Evolutionary conservation across 2,888 invertebrate species (phyloP), one percentile per base, ranked within the genome.

Genomic region (Eupithecia tripunctaria): DNA sequence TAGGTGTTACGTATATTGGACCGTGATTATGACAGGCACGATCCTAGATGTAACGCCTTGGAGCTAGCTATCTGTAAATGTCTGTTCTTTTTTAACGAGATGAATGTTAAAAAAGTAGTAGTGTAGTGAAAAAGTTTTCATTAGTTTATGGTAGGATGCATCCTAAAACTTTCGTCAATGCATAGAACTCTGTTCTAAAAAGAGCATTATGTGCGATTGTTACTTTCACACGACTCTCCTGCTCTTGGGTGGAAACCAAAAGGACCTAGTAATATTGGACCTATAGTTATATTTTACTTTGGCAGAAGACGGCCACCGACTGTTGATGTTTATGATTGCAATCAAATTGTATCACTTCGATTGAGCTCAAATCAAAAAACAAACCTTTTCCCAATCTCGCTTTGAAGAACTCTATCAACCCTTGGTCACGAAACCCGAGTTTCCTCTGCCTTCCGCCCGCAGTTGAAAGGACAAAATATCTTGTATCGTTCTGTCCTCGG

Each of bases 401-500:
- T 25, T 56, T 56, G 56, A 25, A 56, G 25, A 56, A 12, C 56
- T 51, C 51, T 25, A 25, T 56, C 56, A 56, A 56, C 56, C 56
- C 56, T 56, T 56, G 56, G 21, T 56, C 56, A 56, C 56, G 12
- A 56, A 56, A 25, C 1, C 56, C 25, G 56, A 56, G 56, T 56
- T 56, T 25, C 56, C 25, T 56, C 56, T n/a, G 12, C 21, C 25
- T 51, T 51, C 51, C 21, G 21, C 5, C 51, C 21, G 21, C 51
- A 62, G n/a, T 62, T 62, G 8, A 62, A 62, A 62, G 62, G 62
- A 18, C n/a, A 12, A 63, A 63, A 63, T 63, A 63, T 18, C 65
- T 71, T 74, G 68, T 71, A 68, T 66, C 51, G 56, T 67, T 14
- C 29, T 60, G 65, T 68, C 60, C 6, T 64, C 70, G 64, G 21